These are phyloP conservation scores for Triplophysa rosa DNA, from an alignment of 2,113 vertebrate species.

Conservation along the genomic window DNA sequence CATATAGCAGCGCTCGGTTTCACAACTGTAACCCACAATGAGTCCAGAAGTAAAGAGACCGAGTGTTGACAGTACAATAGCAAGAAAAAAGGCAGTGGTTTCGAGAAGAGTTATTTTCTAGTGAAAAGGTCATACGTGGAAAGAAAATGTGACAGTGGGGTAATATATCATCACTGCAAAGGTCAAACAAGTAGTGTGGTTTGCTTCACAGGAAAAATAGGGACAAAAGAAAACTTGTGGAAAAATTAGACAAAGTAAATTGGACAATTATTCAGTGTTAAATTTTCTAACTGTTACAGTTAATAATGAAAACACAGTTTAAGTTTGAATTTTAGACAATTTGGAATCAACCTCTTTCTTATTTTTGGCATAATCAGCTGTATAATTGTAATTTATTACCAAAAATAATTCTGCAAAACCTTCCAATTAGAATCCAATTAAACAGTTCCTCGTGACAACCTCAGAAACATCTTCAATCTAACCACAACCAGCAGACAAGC, in stretches of 20 bases:
- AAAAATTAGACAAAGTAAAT: background rate
- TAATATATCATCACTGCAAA: constrained; percentile 54
- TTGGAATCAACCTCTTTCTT: background rate
- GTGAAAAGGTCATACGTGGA: constrained; percentile 58
- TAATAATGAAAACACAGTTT: background rate
- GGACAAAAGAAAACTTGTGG: constrained; percentile 14
- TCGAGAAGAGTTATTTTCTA: constrained; percentile 45
- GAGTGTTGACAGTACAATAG: constrained; percentile 17
- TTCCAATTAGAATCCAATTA: constrained; percentile 27
- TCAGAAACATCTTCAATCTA: background rate
- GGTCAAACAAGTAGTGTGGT: constrained; percentile 26
- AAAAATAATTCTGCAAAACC: background rate
- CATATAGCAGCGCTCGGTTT: constrained; percentile 2
- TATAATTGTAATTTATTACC: background rate
- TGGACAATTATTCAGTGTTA: background rate
- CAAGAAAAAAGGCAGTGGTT: constrained; percentile 1
- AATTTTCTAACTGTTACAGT: background rate
- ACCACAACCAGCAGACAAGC: background rate
- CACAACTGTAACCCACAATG: background rate
- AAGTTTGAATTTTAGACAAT: background rate
- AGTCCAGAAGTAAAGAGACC: constrained; percentile 3
- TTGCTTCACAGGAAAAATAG: constrained; percentile 24
- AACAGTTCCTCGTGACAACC: background rate
- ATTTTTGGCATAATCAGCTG: background rate
- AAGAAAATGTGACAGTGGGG: constrained; percentile 49